A percentile compares a stretch with the other conserved stretches of the same genome.
Evolutionary conservation across 2,888 invertebrate genomes (phyloP).

Genomic region (Agrotis exclamationis): DNA sequence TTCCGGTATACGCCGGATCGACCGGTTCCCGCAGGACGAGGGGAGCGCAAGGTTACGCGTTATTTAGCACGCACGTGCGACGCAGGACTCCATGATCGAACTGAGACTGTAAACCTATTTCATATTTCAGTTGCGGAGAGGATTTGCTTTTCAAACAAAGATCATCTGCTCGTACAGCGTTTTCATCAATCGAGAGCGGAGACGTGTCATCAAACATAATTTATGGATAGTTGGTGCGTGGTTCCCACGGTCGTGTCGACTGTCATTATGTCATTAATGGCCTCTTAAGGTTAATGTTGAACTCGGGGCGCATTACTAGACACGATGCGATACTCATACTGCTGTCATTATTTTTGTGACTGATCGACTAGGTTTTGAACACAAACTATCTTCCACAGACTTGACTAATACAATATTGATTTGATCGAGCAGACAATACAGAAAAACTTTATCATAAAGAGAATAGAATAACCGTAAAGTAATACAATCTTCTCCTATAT

Average conservation of each 20-base stretch:
- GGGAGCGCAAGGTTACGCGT: constrained; percentile 85
- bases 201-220: constrained; percentile 53
- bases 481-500: constrained; percentile 45
- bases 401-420: constrained; percentile 25
- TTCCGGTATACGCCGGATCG: constrained; percentile 77
- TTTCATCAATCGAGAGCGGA: constrained; percentile 29
- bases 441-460: constrained; percentile 26
- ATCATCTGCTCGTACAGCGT: constrained; percentile 1
- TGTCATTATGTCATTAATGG: constrained; percentile 43
- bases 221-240: constrained; percentile 49
- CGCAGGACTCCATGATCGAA: constrained; percentile 55
- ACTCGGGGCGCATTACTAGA: constrained; percentile 23
- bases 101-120: constrained; percentile 33
- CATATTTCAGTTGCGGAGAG: constrained; percentile 19
- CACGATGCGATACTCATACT: constrained; percentile 12
- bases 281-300: constrained; percentile 44
- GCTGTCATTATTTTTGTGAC: constrained; percentile 15
- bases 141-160: constrained; percentile 29
- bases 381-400: background rate
- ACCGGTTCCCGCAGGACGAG: constrained; percentile 85
- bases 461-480: constrained; percentile 46
- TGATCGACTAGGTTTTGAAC: background rate
- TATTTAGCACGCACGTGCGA: constrained; percentile 83
- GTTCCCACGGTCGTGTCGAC: constrained; percentile 61
- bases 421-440: constrained; percentile 9